A percentile compares a stretch with the other conserved stretches of the same genome.
These are phyloP conservation scores for Penaeus japonicus DNA, from an alignment of 1,140 invertebrate species.

Conservation along the genomic window DNA sequence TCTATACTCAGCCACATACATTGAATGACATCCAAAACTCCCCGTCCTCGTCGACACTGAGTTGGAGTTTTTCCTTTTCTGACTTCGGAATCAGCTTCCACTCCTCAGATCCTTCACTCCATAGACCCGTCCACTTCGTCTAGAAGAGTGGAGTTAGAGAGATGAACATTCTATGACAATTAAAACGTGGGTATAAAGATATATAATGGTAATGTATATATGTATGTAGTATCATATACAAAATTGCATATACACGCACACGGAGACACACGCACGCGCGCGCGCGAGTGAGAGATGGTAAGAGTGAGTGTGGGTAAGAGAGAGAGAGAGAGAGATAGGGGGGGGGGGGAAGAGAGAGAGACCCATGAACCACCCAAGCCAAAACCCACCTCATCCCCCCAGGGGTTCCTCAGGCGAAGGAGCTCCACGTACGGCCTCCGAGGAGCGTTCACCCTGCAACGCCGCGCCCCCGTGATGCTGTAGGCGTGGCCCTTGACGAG, in stretches of 20 bases:
- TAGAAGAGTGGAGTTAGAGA: neutral
- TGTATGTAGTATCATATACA: too few relatives aligned
- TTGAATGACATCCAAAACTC: conserved; percentile 69
- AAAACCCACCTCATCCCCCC: conserved; percentile 82
- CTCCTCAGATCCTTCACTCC: conserved; percentile 68
- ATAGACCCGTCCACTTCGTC: conserved; percentile 96
- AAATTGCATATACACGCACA: too few relatives aligned
- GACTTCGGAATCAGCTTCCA: conserved; percentile 68
- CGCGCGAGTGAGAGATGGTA: too few relatives aligned
- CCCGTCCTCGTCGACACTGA: conserved; percentile 70
- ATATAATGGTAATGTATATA: too few relatives aligned
- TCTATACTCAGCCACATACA: neutral
- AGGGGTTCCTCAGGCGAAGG: conserved; percentile 91
- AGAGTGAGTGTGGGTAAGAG: neutral
- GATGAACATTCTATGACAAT: neutral
- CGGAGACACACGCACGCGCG: too few relatives aligned
- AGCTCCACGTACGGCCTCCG: conserved; percentile 76
- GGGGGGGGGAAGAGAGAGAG: neutral
- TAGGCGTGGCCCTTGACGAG: conserved; percentile 94
- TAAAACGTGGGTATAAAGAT: too few relatives aligned
- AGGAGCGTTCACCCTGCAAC: conserved; percentile 80
- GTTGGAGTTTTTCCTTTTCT: conserved; percentile 66
- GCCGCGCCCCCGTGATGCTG: conserved; percentile 90
- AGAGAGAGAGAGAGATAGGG: neutral
- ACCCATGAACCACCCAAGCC: neutral